Evolutionary conservation across 2,888 invertebrate species (phyloP).

Genomic region (Opisthograptis luteolata): DNA sequence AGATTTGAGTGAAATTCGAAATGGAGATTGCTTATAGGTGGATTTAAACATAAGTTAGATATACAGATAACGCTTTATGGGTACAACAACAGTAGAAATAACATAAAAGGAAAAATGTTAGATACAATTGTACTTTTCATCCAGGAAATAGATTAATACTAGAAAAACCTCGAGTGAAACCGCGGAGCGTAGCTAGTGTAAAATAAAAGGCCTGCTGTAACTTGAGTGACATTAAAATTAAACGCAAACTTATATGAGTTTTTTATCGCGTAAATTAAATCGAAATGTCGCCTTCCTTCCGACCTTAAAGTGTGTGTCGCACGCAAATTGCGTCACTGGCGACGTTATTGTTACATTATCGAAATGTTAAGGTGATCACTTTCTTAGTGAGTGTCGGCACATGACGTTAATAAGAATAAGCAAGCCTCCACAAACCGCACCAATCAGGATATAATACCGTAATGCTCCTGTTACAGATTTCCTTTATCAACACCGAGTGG

Average conservation of each 20-base stretch:
- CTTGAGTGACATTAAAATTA: slow-evolving; percentile 35
- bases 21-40: too few relatives aligned
- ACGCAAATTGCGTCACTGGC: slow-evolving; percentile 33
- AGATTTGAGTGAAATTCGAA: too few relatives aligned
- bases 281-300: slow-evolving; percentile 58
- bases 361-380: slow-evolving; percentile 51
- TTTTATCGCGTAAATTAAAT: slow-evolving; percentile 34
- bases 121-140: too few relatives aligned
- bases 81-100: too few relatives aligned
- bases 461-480: slow-evolving; percentile 87
- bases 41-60: too few relatives aligned
- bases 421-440: slow-evolving; percentile 10
- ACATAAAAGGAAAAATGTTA: too few relatives aligned
- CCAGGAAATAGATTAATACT: too few relatives aligned
- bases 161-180: too few relatives aligned
- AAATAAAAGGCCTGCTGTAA: slow-evolving; percentile 20
- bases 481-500: slow-evolving; percentile 90
- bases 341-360: slow-evolving; percentile 40
- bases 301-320: slow-evolving; percentile 47
- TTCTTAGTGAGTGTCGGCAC: slow-evolving; percentile 15
- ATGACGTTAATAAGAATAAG: slow-evolving; percentile 22
- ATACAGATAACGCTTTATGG: too few relatives aligned
- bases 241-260: slow-evolving; percentile 26
- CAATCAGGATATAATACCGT: slow-evolving; percentile 32
- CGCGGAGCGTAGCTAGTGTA: too few relatives aligned